Evolutionary conservation across 2,113 vertebrate species (phyloP).

Genomic region (Brachypodius melanocephalos): DNA sequence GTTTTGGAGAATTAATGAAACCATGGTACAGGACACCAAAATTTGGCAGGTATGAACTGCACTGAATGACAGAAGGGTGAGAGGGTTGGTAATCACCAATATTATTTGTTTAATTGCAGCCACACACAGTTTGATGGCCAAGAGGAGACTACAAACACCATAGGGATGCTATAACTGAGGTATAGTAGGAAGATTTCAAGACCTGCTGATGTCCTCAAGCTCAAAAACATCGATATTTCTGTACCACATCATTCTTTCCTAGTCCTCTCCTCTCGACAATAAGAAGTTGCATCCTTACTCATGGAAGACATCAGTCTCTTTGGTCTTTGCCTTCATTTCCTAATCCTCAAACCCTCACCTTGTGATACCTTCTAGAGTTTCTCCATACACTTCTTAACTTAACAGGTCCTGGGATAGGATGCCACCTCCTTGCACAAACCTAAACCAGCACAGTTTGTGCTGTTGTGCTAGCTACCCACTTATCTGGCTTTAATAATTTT

Average conservation of each 20-base stretch:
- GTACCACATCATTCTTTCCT: neutral
- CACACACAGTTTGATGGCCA: neutral
- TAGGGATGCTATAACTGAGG: fast-evolving
- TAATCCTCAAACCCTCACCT: neutral
- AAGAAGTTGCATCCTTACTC: neutral
- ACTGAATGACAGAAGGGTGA: neutral
- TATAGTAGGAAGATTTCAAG: neutral
- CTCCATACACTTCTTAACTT: neutral
- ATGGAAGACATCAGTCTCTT: neutral
- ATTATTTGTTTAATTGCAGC: neutral
- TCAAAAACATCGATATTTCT: neutral
- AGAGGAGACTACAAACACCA: neutral
- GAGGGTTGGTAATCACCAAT: neutral
- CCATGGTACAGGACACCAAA: neutral
- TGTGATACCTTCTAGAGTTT: neutral
- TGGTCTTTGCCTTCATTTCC: neutral
- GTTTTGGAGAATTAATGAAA: neutral
- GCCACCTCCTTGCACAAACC: neutral
- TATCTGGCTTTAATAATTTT: neutral
- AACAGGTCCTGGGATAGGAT: neutral
- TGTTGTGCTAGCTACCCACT: neutral
- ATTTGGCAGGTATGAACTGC: neutral
- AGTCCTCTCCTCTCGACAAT: no score
- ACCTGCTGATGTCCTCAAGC: neutral
- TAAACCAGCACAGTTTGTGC: neutral